Evolutionary conservation across 2,113 vertebrate species (phyloP).

Genomic region (Sinosuthora webbiana): DNA sequence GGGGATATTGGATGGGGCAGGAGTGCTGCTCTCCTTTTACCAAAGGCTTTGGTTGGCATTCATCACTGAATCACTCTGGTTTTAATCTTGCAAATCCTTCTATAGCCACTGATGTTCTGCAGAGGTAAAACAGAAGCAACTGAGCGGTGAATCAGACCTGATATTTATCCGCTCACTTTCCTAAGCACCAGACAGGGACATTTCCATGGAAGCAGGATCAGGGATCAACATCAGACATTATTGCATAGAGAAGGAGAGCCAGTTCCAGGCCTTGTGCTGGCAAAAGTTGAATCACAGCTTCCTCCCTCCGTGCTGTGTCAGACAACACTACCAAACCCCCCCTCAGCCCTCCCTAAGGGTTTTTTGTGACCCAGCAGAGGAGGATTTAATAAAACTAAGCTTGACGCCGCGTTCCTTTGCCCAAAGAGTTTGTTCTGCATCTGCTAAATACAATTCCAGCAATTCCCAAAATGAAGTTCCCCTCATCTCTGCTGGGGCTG

Average conservation of each 20-base stretch:
- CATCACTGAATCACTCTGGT: constrained; percentile 20
- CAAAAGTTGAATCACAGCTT: background rate
- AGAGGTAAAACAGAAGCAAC: constrained; percentile 12
- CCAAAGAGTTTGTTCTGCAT: background rate
- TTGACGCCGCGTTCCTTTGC: accelerated
- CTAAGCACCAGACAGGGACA: background rate
- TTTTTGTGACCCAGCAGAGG: background rate
- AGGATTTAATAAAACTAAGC: background rate
- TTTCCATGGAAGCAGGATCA: background rate
- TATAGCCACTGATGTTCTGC: background rate
- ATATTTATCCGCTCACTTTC: constrained; percentile 7
- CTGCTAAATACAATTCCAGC: background rate
- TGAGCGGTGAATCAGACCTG: constrained; percentile 14
- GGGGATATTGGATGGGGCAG: background rate
- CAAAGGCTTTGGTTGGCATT: constrained; percentile 6
- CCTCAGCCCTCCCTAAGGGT: background rate
- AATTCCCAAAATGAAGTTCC: background rate
- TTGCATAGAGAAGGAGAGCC: background rate
- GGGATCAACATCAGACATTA: background rate
- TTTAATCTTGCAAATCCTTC: constrained; percentile 33
- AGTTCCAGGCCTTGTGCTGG: background rate
- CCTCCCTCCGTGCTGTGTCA: background rate
- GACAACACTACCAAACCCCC: background rate
- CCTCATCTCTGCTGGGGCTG: background rate
- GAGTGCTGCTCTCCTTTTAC: background rate